A percentile compares a stretch with the other conserved stretches of the same genome.
phyloP scores from a whole-genome alignment of 1,140 invertebrate genomes.

The Lasioglossum albipes region DNA sequence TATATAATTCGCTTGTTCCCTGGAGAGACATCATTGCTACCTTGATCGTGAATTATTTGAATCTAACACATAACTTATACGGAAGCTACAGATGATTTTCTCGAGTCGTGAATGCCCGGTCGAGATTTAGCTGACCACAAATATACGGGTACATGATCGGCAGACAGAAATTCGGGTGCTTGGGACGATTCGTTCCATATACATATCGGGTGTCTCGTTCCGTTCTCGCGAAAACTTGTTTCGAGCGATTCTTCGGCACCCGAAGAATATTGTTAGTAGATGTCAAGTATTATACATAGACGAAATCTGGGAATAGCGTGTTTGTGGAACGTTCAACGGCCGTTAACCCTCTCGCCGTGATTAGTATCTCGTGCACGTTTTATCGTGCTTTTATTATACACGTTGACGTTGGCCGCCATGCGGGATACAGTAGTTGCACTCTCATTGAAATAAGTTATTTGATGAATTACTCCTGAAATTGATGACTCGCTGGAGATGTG shows the following conservation, averaged over 20 bases:
- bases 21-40: background rate
- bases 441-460: too few relatives aligned
- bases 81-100: background rate
- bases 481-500: background rate
- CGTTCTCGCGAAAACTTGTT: background rate
- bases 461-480: too few relatives aligned
- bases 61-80: background rate
- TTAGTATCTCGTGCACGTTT: background rate
- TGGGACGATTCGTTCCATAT: background rate
- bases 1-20: background rate
- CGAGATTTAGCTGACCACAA: conserved; percentile 1
- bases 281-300: conserved; percentile 1
- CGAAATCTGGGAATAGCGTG: conserved; percentile 54
- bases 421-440: background rate
- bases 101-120: background rate
- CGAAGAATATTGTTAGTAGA: background rate
- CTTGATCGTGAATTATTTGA: background rate
- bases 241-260: background rate
- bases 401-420: background rate
- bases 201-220: background rate
- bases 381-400: background rate
- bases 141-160: background rate
- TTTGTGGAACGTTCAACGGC: conserved; percentile 25
- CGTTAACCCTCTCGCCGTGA: conserved; percentile 1
- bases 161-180: background rate